phyloP scores from a whole-genome alignment of 1,140 invertebrate genomes.

The Andrena cerasifolii region DNA sequence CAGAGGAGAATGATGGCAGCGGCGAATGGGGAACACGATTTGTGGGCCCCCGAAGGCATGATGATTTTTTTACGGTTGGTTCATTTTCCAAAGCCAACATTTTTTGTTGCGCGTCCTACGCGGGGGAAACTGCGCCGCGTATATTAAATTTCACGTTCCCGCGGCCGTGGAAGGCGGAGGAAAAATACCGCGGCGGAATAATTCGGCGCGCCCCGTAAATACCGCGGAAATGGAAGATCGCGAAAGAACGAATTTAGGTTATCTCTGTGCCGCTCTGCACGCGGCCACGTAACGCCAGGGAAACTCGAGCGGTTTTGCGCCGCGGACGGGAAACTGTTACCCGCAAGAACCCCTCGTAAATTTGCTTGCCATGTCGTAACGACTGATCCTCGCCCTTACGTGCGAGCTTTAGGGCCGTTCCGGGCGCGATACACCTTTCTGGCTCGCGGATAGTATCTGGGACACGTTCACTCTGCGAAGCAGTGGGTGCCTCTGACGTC shows the following conservation, averaged over 20 bases:
- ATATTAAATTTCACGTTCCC: too few relatives aligned
- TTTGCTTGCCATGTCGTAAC: constrained; percentile 22
- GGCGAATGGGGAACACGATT: too few relatives aligned
- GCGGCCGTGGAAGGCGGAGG: not conserved
- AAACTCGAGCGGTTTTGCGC: constrained; percentile 43
- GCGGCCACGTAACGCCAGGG: constrained; percentile 11
- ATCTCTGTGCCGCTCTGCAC: constrained; percentile 13
- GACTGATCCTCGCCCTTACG: constrained; percentile 1
- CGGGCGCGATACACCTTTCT: too few relatives aligned
- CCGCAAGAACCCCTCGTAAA: constrained; percentile 30
- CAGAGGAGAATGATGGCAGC: too few relatives aligned
- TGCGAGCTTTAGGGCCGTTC: not conserved
- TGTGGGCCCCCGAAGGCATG: too few relatives aligned
- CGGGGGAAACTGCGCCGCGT: not conserved
- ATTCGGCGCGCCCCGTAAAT: constrained; percentile 31
- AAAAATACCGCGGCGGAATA: constrained; percentile 22
- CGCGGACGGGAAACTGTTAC: constrained; percentile 29
- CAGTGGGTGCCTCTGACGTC: too few relatives aligned
- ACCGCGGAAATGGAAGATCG: constrained; percentile 27
- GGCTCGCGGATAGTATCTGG: too few relatives aligned
- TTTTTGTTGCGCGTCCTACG: not conserved
- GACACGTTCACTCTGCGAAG: too few relatives aligned
- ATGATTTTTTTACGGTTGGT: too few relatives aligned
- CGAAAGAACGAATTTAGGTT: constrained; percentile 36
- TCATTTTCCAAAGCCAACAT: not conserved